Percentiles rank a stretch among this genome's conserved stretches.
phyloP scores from a whole-genome alignment of 2,888 invertebrate species.

The Drosophila pseudotakahashii region DNA sequence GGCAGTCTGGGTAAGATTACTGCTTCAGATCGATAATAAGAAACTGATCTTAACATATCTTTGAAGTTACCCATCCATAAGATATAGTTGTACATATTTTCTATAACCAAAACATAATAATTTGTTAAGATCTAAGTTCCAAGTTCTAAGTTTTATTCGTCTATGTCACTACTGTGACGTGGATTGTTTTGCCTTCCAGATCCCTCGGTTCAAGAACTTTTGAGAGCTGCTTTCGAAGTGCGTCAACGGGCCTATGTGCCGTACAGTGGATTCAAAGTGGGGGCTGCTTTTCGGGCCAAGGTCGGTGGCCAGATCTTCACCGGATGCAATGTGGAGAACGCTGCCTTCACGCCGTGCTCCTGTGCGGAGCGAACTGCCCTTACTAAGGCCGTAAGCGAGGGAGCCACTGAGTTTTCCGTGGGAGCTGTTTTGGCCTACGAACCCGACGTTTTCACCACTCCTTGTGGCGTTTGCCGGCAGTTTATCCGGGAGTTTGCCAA shows the following conservation, averaged over 20 bases:
- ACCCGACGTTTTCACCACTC: conserved; percentile 88
- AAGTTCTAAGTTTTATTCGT: background rate
- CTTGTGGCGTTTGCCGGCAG: conserved; percentile 96
- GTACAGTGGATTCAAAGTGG: conserved; percentile 95
- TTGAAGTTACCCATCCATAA: background rate
- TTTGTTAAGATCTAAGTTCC: background rate
- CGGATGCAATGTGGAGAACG: conserved; percentile 97
- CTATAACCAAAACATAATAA: no score
- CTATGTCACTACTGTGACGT: background rate
- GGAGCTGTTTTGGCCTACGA: conserved; percentile 90
- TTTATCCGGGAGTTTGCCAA: conserved; percentile 90
- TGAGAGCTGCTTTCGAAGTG: conserved; percentile 87
- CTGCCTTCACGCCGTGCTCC: conserved; percentile 89
- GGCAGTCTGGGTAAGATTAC: conserved; percentile 68
- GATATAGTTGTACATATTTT: background rate
- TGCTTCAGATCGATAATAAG: background rate
- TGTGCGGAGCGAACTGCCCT: conserved; percentile 96
- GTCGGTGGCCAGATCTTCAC: conserved; percentile 87
- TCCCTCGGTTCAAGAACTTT: conserved; percentile 84
- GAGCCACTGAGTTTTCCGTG: conserved; percentile 88
- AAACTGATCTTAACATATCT: conserved; percentile 1
- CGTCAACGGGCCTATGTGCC: conserved; percentile 90
- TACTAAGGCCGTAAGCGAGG: conserved; percentile 93
- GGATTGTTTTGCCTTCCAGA: conserved; percentile 48
- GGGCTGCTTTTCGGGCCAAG: conserved; percentile 91